These are phyloP conservation scores for Apamea crenata DNA, from an alignment of 2,888 invertebrate species.

Conservation along the genomic window DNA sequence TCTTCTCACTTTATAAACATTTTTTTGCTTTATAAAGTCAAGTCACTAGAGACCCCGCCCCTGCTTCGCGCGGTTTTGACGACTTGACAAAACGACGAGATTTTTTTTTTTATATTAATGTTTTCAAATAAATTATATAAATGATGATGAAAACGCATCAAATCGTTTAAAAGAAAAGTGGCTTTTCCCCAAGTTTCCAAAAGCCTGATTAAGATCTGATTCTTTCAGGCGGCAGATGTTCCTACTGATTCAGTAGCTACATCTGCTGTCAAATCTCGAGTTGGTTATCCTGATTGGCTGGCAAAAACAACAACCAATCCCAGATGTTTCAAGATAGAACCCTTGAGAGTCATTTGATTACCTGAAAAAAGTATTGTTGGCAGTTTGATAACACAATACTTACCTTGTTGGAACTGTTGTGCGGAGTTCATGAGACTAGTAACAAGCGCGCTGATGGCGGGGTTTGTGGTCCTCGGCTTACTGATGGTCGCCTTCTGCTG, in stretches of 20 bases:
- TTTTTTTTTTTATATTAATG: not conserved
- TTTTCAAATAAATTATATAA: not conserved
- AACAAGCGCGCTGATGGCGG: constrained; percentile 94
- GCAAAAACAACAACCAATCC: not conserved
- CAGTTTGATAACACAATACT: constrained; percentile 29
- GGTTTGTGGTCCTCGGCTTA: constrained; percentile 90
- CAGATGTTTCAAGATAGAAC: not conserved
- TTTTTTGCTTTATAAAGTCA: too few species aligned
- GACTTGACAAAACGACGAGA: not conserved
- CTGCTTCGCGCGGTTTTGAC: not conserved
- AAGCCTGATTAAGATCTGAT: not conserved
- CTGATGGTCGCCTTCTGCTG: constrained; percentile 88
- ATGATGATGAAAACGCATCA: not conserved
- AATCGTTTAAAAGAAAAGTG: not conserved
- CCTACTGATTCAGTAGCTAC: too few species aligned
- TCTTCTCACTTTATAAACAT: not conserved
- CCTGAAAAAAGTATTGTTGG: not conserved
- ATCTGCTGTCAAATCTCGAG: not conserved
- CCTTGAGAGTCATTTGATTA: not conserved
- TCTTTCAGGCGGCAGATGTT: too few species aligned
- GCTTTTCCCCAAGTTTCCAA: not conserved
- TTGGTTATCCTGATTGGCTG: not conserved
- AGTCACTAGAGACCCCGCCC: not conserved
- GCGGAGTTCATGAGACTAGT: constrained; percentile 95
- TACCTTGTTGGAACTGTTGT: constrained; percentile 94